Evolutionary conservation across 1,140 invertebrate species (phyloP), one percentile per base, ranked within the genome.

Genomic region (Calliopsis andreniformis): DNA sequence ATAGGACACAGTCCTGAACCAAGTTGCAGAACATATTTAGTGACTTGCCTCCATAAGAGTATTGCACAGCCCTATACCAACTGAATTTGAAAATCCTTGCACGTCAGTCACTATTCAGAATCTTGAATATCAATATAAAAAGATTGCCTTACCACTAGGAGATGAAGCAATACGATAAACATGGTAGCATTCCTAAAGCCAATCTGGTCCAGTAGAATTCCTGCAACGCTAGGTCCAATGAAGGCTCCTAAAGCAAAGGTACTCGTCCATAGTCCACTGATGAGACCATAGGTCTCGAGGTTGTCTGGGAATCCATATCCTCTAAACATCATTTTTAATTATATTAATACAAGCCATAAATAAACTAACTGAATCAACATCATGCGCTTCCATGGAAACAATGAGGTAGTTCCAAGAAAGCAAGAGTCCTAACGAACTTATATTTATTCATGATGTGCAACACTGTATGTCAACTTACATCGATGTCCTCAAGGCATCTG

Each of bases 191-290:
- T 93, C 70, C 93, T 87, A 87, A 97, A 97, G 1, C 95, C 95
- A 49, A 96, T 94, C 59, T 91, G 93, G 79, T 97, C 96, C 75
- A 95, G 94, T 0, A 97, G 92, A 47, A 96, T 93, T 8, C 96
- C 96, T 42, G 95, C 96, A 0, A 96, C 91, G 1, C 95, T 96
- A 1, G 96, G 96, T 0, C 96, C 96, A 32, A 97, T 95, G 88
- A 97, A 97, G 30, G 96, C 96, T n/a, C 96, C 96, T 0, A 97
- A 91, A 2, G 97, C 96, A 87, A 97, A 97, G 0, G 95, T 95
- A 14, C 96, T 97, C 0, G 96, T 97, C 96, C 96, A 97, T 49
- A 97, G 92, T 1, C 96, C 96, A 3, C 96, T 97, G 55, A 97
- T 95, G 32, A 97, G 89, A 0, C 96, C 96, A 79, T 97, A 97